These are phyloP conservation scores for Diphyllodes magnificus DNA, from an alignment of 2,113 vertebrate species.

Conservation along the genomic window DNA sequence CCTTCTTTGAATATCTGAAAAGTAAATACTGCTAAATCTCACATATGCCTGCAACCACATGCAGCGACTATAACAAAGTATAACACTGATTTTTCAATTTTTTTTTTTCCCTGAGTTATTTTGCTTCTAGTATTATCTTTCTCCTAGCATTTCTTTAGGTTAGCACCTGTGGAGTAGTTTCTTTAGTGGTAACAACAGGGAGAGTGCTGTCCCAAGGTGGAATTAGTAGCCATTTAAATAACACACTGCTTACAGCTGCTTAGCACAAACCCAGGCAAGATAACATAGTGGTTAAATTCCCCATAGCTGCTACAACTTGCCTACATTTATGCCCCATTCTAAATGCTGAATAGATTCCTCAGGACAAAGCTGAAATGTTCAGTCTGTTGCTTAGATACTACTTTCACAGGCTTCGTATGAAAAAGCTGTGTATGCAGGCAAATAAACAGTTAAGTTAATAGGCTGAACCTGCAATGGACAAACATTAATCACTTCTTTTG, in stretches of 20 bases:
- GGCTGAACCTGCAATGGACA: neutral
- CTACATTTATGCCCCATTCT: neutral
- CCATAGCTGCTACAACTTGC: neutral
- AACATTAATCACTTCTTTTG: neutral
- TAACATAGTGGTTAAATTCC: neutral
- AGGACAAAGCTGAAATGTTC: constrained; percentile 29
- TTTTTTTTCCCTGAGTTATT: neutral
- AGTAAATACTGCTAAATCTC: neutral
- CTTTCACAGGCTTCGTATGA: constrained; percentile 7
- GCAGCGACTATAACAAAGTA: neutral
- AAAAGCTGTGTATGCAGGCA: neutral
- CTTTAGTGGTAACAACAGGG: neutral
- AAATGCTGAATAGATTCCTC: constrained; percentile 20
- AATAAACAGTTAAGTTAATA: constrained; percentile 23
- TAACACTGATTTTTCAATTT: neutral
- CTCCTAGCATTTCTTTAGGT: neutral
- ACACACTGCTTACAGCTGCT: neutral
- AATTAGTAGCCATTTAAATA: neutral
- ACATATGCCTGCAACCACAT: neutral
- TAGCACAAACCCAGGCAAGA: neutral
- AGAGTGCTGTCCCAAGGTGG: neutral
- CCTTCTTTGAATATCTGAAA: neutral
- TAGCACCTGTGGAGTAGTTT: neutral
- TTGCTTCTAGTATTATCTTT: neutral
- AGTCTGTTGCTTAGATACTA: constrained; percentile 55